Percentiles rank a stretch among this genome's conserved stretches.
Conservation (phyloP, 1,140 invertebrate genomes). For the Cecropterus lyciades region DNA sequence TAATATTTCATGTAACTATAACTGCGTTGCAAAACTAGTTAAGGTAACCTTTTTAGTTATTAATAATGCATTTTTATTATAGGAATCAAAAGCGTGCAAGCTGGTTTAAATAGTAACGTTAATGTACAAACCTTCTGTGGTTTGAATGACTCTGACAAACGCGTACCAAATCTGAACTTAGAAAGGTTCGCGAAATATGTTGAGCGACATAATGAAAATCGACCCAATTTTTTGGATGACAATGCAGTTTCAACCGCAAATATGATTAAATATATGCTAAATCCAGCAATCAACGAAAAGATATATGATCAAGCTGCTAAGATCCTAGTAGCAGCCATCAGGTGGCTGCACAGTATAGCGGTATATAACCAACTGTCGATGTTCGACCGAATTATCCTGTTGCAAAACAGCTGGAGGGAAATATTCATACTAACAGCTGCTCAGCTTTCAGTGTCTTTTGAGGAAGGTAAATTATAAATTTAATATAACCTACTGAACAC, state of each 20-base stretch:
- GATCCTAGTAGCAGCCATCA: conserved; percentile 90
- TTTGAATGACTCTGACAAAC: too few species aligned
- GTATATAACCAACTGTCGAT: conserved; percentile 90
- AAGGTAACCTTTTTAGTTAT: too few species aligned
- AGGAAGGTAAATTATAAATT: conserved; percentile 87
- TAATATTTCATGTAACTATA: too few species aligned
- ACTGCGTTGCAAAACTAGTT: too few species aligned
- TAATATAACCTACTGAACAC: too few species aligned
- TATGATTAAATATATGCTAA: background rate
- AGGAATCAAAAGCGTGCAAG: too few species aligned
- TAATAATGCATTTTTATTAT: too few species aligned
- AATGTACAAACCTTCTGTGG: too few species aligned
- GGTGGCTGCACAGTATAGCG: conserved; percentile 91
- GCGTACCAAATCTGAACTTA: too few species aligned
- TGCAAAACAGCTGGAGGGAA: conserved; percentile 93
- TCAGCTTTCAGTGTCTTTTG: conserved; percentile 90
- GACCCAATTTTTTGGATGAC: background rate
- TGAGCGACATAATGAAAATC: background rate
- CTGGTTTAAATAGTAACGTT: too few species aligned
- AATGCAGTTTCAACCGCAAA: background rate
- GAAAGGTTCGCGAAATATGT: too few species aligned
- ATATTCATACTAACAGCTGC: conserved; percentile 93
- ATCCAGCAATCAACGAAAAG: conserved; percentile 21
- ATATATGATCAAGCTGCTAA: conserved; percentile 91
- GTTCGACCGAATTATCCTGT: conserved; percentile 88